These are phyloP conservation scores for Drosophila pseudotalamancana DNA, from an alignment of 2,888 invertebrate genomes.

Conservation along the genomic window DNA sequence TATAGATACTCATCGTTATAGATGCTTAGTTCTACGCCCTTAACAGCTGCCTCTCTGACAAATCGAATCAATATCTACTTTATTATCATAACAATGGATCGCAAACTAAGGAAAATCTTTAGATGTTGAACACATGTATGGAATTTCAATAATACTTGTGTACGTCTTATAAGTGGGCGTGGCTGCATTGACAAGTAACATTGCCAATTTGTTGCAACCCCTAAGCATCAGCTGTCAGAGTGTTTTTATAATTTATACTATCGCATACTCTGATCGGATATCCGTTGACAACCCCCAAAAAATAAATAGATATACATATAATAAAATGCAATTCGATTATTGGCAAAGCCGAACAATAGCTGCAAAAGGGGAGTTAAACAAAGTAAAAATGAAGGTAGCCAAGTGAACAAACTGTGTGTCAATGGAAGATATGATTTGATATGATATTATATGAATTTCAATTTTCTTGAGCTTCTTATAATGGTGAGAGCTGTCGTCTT, in stretches of 20 bases:
- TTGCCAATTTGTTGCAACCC: conserved; percentile 46
- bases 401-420: conserved; percentile 56
- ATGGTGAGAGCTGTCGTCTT: conserved; percentile 31
- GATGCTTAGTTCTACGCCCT: conserved; percentile 16
- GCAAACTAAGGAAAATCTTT: conserved; percentile 4
- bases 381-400: conserved; percentile 51
- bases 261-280: conserved; percentile 67
- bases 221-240: conserved; percentile 49
- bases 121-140: conserved; percentile 25
- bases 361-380: conserved; percentile 21
- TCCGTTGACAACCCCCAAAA: conserved; percentile 62
- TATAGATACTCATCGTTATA: conserved; percentile 20
- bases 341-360: conserved; percentile 38
- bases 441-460: conserved; percentile 31
- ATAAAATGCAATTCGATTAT: conserved; percentile 60
- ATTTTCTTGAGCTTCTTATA: conserved; percentile 17
- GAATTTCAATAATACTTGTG: conserved; percentile 20
- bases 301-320: neutral
- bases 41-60: conserved; percentile 24
- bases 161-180: conserved; percentile 41
- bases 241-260: conserved; percentile 65
- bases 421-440: conserved; percentile 20
- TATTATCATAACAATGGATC: conserved; percentile 38
- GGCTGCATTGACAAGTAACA: conserved; percentile 26
- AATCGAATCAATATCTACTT: conserved; percentile 42